These are phyloP conservation scores for Argyresthia albistria DNA, from an alignment of 2,888 invertebrate genomes.

Conservation along the genomic window DNA sequence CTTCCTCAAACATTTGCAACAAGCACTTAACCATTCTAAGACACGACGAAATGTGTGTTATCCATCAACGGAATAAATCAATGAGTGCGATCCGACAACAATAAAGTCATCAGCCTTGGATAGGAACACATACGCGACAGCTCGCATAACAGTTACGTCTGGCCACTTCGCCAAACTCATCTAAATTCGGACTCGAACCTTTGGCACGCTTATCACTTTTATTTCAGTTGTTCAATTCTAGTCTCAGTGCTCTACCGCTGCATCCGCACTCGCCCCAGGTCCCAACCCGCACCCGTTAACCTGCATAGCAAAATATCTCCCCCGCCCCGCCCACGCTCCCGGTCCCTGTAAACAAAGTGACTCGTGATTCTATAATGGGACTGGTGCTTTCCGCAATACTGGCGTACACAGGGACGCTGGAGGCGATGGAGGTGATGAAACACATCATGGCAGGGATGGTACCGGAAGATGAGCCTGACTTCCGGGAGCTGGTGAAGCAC, in stretches of 20 bases:
- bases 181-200: constrained; percentile 63
- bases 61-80: not conserved
- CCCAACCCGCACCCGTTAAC: constrained; percentile 28
- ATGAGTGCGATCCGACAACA: not conserved
- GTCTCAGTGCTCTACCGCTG: constrained; percentile 61
- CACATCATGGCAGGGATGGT: constrained; percentile 60
- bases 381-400: constrained; percentile 82
- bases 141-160: constrained; percentile 27
- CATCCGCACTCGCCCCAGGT: constrained; percentile 40
- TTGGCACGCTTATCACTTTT: constrained; percentile 67
- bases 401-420: constrained; percentile 82
- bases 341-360: constrained; percentile 12
- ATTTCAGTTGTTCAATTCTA: constrained; percentile 71
- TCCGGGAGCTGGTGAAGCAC: constrained; percentile 49
- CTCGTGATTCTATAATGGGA: constrained; percentile 68
- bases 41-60: not conserved
- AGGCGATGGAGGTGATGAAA: constrained; percentile 73
- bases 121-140: constrained; percentile 18
- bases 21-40: too few species aligned
- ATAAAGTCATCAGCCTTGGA: not conserved
- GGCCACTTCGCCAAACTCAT: constrained; percentile 56
- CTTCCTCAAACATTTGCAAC: too few species aligned
- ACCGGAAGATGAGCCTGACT: constrained; percentile 48
- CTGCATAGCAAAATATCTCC: constrained; percentile 20
- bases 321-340: constrained; percentile 4